Evolutionary conservation across 2,113 vertebrate species (phyloP), one percentile per base, ranked within the genome.

Genomic region (Sapayoa aenigma): DNA sequence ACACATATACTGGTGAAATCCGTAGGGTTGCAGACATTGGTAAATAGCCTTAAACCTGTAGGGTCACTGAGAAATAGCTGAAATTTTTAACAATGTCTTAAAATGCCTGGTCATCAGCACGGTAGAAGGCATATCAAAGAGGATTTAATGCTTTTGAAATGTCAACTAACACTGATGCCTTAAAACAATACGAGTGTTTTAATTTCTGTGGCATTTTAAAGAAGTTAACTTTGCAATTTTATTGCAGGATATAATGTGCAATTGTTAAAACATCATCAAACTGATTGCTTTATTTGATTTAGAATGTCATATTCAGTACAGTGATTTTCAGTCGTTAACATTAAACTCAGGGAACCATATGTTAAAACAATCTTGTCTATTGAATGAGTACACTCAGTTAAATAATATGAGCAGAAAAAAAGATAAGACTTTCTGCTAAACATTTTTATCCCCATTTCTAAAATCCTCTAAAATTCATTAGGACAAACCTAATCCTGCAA

Each of bases 261-360:
- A 96, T 97, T 98, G 93, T 97, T 95, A 97, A 96, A 97, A 97
- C 91, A 96, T 96, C 92, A 86, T 94, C 79, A 97, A 97, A 97
- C 69, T 85, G 92, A 96, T 98, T 95, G 94, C 93, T 98, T 96
- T 90, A 86, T 97, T 97, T 97, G 95, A 97, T 97, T 97, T 97
- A 94, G 97, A 98, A 98, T 97, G 96, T 94, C 97, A 96, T 96
- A 85, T 96, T 91, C 84, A 87, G 87, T 67, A 92, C 35, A 41
- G 89, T 97, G 97, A 90, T 97, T 97, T 97, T 95, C 76, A 85
- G 83, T 96, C 87, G 96, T 97, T 97, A 96, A 83, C 87, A 96
- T 97, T 94, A 97, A 97, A 97, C 88, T 87, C 47, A 60, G 80
- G 66, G 94, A 92, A 88, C 95, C 97, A 95, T 97, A 97, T 97